Evolutionary conservation across 2,797 vertebrate species (phyloP).

Genomic region (Periophthalmus magnuspinnatus): DNA sequence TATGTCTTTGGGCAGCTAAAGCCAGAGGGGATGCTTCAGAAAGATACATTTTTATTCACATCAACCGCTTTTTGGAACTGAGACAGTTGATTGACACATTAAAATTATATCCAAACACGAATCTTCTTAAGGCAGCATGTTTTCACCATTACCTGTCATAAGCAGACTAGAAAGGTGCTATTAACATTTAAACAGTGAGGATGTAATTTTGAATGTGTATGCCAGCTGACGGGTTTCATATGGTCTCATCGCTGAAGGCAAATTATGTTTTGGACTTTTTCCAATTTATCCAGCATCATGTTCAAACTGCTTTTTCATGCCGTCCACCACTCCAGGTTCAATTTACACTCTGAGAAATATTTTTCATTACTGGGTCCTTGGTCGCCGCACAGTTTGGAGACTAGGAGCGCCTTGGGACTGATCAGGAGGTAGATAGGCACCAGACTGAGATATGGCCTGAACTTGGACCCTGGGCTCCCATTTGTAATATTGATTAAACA

Average conservation of each 20-base stretch:
- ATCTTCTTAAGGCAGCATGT: slow-evolving; percentile 19
- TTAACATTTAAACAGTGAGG: slow-evolving; percentile 12
- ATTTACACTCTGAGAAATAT: slow-evolving; percentile 28
- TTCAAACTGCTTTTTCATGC: slow-evolving; percentile 23
- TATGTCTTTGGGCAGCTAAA: not conserved
- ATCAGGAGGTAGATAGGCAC: slow-evolving; percentile 36
- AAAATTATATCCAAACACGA: slow-evolving; percentile 1
- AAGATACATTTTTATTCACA: not conserved
- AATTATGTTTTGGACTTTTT: slow-evolving; percentile 24
- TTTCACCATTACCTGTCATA: slow-evolving; percentile 25
- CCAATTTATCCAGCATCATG: slow-evolving; percentile 15
- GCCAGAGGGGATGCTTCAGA: not conserved
- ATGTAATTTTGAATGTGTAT: slow-evolving; percentile 11
- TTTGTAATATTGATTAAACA: slow-evolving; percentile 35
- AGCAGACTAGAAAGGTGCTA: slow-evolving; percentile 2
- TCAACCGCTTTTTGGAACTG: not conserved
- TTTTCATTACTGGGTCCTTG: slow-evolving; percentile 35
- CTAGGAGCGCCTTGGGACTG: slow-evolving; percentile 32
- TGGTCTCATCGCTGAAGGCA: slow-evolving; percentile 1
- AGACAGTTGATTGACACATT: slow-evolving; percentile 16
- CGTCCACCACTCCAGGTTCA: slow-evolving; percentile 22
- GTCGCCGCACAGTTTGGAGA: slow-evolving; percentile 36
- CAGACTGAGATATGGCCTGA: slow-evolving; percentile 46
- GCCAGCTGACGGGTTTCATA: slow-evolving; percentile 1
- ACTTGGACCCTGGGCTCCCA: slow-evolving; percentile 39